Evolutionary conservation across 2,797 vertebrate species (phyloP).

Genomic region (Hafferia zeledoni): DNA sequence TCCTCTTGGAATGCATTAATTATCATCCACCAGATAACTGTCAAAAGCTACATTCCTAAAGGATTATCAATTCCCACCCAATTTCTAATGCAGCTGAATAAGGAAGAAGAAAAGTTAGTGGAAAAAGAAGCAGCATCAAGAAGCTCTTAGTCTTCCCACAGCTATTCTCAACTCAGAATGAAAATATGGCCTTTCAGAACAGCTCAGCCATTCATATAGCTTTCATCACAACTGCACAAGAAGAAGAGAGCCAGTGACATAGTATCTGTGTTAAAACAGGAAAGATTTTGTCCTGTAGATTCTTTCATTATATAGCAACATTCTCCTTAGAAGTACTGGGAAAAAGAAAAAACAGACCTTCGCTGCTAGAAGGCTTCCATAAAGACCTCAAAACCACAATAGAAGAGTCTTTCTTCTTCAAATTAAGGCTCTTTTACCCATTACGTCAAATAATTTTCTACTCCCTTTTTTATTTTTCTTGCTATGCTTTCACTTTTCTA

Average conservation of each 20-base stretch:
- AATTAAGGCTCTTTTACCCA: conserved; percentile 21
- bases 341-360: conserved; percentile 37
- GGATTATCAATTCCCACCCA: conserved; percentile 61
- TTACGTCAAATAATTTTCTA: not conserved
- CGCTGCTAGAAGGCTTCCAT: not conserved
- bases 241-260: conserved; percentile 23
- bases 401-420: not conserved
- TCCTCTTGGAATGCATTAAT: conserved; percentile 68
- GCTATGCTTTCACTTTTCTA: not conserved
- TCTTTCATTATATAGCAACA: conserved; percentile 29
- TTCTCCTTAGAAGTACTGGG: not conserved
- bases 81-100: conserved; percentile 34
- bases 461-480: not conserved
- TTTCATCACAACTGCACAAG: conserved; percentile 32
- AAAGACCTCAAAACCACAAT: conserved; percentile 1
- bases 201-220: conserved; percentile 11
- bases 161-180: conserved; percentile 23
- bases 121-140: conserved; percentile 45
- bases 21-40: conserved; percentile 66
- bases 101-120: conserved; percentile 39
- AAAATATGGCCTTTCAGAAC: not conserved
- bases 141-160: conserved; percentile 29
- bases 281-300: conserved; percentile 35
- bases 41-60: conserved; percentile 64
- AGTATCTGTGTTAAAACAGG: conserved; percentile 35